Evolutionary conservation across 64 coral and sea anemone species (phyloP).

Genomic region (Acropora tenuis): DNA sequence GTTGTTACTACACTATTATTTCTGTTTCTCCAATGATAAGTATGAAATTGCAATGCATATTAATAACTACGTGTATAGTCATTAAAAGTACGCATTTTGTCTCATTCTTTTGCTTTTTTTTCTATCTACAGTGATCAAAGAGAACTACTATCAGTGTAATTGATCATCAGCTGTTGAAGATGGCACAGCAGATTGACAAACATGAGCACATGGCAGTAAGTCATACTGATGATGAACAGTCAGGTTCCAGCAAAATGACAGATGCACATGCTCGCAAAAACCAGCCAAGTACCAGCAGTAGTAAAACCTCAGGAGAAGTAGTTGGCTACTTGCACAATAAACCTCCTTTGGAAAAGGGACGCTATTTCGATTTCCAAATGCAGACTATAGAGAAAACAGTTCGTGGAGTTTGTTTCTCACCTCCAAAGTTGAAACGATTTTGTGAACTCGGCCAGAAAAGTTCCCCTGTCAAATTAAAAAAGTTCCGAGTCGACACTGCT

Average conservation of each 20-base stretch:
- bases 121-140: too few species aligned
- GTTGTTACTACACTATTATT: background rate
- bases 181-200: too few species aligned
- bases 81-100: background rate
- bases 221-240: too few species aligned
- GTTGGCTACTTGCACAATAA: background rate
- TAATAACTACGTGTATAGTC: background rate
- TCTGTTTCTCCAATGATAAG: background rate
- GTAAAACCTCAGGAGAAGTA: background rate
- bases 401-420: conserved; percentile 39
- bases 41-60: too few species aligned
- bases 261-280: background rate
- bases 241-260: background rate
- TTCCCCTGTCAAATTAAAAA: conserved; percentile 50
- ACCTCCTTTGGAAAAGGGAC: background rate
- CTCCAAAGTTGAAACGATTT: conserved; percentile 35
- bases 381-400: conserved; percentile 15
- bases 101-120: too few species aligned
- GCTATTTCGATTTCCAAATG: background rate
- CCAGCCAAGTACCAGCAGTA: too few species aligned
- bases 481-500: conserved; percentile 30
- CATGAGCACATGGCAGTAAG: too few species aligned
- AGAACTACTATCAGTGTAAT: background rate
- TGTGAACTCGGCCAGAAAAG: background rate
- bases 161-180: too few species aligned